These are phyloP conservation scores for Drosophila sturtevanti DNA, from an alignment of 1,140 invertebrate species.

Conservation along the genomic window DNA sequence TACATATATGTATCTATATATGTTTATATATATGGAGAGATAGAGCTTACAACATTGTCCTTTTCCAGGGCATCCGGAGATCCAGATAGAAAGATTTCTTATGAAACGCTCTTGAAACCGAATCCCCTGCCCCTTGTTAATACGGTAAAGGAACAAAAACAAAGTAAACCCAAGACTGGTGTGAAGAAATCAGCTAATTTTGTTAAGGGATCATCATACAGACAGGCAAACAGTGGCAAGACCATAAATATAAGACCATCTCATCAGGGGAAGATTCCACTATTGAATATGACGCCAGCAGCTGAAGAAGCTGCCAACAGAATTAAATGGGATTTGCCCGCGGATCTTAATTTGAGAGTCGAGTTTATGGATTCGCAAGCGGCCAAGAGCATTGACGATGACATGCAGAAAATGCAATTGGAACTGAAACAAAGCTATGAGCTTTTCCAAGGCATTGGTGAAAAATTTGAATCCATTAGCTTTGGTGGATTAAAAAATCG, in stretches of 20 bases:
- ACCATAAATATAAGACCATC: constrained; percentile 38
- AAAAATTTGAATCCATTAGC: constrained; percentile 65
- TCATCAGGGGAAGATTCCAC: background rate
- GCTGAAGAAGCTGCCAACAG: constrained; percentile 11
- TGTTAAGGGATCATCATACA: constrained; percentile 1
- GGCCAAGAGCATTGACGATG: constrained; percentile 54
- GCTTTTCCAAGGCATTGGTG: constrained; percentile 68
- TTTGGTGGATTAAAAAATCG: constrained; percentile 61
- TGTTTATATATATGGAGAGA: background rate
- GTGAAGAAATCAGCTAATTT: constrained; percentile 11
- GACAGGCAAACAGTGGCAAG: constrained; percentile 31
- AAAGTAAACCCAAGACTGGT: background rate
- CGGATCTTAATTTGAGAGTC: constrained; percentile 13
- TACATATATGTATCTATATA: background rate
- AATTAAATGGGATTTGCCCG: background rate
- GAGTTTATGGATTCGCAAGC: constrained; percentile 50
- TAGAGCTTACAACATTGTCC: no score
- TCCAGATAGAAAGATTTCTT: constrained; percentile 30
- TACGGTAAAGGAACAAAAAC: background rate
- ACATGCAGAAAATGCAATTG: constrained; percentile 67
- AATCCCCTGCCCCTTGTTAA: constrained; percentile 42
- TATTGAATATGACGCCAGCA: background rate
- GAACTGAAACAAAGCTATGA: constrained; percentile 69
- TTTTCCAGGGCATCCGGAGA: constrained; percentile 34
- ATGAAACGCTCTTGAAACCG: constrained; percentile 50